phyloP scores from a whole-genome alignment of 2,888 invertebrate genomes.

The Philereme transversata region DNA sequence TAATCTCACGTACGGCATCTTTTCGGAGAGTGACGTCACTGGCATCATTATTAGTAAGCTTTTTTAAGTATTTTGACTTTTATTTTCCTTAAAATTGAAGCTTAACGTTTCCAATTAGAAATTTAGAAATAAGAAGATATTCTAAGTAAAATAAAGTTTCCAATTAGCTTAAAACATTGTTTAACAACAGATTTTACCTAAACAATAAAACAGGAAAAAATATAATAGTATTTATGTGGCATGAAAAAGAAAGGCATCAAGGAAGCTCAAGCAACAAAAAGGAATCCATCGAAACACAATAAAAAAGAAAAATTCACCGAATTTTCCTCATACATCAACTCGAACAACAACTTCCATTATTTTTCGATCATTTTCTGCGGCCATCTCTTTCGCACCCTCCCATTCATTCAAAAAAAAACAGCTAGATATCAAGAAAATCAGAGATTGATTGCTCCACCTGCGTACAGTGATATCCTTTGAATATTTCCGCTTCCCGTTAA shows the following conservation, averaged over 20 bases:
- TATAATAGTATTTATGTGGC: too few species aligned
- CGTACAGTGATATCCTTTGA: conserved; percentile 50
- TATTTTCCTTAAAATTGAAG: too few species aligned
- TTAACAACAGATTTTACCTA: too few species aligned
- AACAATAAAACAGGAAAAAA: too few species aligned
- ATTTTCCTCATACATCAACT: conserved; percentile 29
- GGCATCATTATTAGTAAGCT: too few species aligned
- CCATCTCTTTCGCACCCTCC: conserved; percentile 35
- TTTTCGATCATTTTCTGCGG: conserved; percentile 36
- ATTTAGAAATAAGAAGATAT: too few species aligned
- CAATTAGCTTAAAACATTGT: too few species aligned
- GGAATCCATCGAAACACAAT: conserved; percentile 18
- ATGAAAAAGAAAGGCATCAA: background rate
- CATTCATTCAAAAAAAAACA: conserved; percentile 31
- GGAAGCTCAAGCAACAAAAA: conserved; percentile 10
- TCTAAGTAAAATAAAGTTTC: too few species aligned
- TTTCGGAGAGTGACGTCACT: too few species aligned
- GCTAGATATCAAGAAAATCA: conserved; percentile 48
- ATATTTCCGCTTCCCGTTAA: conserved; percentile 40
- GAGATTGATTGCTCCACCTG: conserved; percentile 61
- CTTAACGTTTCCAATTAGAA: too few species aligned
- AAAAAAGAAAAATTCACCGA: conserved; percentile 21
- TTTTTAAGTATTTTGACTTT: too few species aligned
- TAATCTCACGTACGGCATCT: too few species aligned
- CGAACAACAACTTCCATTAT: conserved; percentile 41